A percentile compares a stretch with the other conserved stretches of the same genome.
Evolutionary conservation across 2,113 vertebrate genomes (phyloP).

Genomic region (Cranoglanis bouderius): DNA sequence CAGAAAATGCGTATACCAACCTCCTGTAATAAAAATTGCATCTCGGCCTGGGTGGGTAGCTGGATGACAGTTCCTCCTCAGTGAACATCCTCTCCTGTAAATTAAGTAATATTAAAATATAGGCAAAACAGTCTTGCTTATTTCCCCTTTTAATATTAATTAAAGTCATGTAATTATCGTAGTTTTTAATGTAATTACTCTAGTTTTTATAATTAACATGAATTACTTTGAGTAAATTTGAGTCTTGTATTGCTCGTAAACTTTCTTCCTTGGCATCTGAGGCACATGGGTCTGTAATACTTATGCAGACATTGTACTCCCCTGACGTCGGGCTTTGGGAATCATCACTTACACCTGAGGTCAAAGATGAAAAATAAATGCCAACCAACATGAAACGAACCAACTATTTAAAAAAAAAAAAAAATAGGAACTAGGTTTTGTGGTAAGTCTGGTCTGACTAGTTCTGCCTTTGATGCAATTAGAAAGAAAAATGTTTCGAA

Average conservation of each 20-base stretch:
- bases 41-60: slow-evolving; percentile 21
- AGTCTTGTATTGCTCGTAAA: slow-evolving; percentile 11
- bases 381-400: not conserved
- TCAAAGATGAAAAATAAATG: not conserved
- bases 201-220: not conserved
- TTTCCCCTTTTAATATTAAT: not conserved
- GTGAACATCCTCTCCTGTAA: slow-evolving; percentile 23
- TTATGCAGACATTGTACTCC: slow-evolving; percentile 42
- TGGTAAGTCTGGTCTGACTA: not conserved
- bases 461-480: too few relatives aligned
- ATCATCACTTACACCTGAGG: slow-evolving; percentile 51
- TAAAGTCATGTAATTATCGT: not conserved
- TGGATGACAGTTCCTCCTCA: slow-evolving; percentile 16
- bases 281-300: not conserved
- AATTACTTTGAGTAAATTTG: not conserved
- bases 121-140: not conserved
- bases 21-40: slow-evolving; percentile 59
- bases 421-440: not conserved
- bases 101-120: slow-evolving; percentile 3
- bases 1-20: slow-evolving; percentile 28
- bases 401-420: not conserved
- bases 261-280: slow-evolving; percentile 9
- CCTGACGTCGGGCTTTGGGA: slow-evolving; percentile 49
- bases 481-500: not conserved
- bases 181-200: not conserved